These are phyloP conservation scores for Hexactinellida sp. DNA, from an alignment of 37 sponge, comb jelly and placozoan genomes.

Conservation along the genomic window DNA sequence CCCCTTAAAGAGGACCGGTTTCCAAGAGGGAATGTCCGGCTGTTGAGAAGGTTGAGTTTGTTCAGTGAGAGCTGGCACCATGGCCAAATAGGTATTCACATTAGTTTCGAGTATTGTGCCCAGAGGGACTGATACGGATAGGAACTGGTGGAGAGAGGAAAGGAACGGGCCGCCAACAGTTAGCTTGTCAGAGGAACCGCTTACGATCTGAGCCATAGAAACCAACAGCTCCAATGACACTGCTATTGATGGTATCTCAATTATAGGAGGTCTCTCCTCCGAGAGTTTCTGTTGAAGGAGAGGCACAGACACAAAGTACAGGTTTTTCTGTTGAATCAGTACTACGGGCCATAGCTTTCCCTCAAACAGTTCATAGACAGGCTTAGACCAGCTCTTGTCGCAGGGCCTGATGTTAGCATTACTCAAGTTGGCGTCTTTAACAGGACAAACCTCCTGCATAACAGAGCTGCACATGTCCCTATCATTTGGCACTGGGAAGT, in stretches of 20 bases:
- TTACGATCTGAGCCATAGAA: slow-evolving; percentile 42
- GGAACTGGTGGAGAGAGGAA: slow-evolving; percentile 4
- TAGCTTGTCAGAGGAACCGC: slow-evolving; percentile 15
- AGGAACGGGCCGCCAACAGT: background rate
- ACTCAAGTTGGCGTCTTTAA: background rate
- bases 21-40: slow-evolving; percentile 67
- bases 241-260: slow-evolving; percentile 46
- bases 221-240: slow-evolving; percentile 44
- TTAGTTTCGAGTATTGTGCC: slow-evolving; percentile 1
- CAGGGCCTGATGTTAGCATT: slow-evolving; percentile 17
- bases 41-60: background rate
- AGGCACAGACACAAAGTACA: slow-evolving; percentile 49
- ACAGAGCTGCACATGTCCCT: slow-evolving; percentile 11
- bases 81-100: background rate
- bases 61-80: background rate
- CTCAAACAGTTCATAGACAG: slow-evolving; percentile 48
- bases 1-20: slow-evolving; percentile 35
- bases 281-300: slow-evolving; percentile 25
- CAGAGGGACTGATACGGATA: background rate
- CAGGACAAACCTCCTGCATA: background rate
- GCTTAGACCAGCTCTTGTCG: slow-evolving; percentile 21
- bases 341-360: slow-evolving; percentile 81
- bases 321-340: slow-evolving; percentile 38
- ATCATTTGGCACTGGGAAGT: slow-evolving; percentile 21
- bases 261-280: slow-evolving; percentile 30